Evolutionary conservation across 1,140 invertebrate genomes (phyloP).

Genomic region (Pseudomyrmex concolor): DNA sequence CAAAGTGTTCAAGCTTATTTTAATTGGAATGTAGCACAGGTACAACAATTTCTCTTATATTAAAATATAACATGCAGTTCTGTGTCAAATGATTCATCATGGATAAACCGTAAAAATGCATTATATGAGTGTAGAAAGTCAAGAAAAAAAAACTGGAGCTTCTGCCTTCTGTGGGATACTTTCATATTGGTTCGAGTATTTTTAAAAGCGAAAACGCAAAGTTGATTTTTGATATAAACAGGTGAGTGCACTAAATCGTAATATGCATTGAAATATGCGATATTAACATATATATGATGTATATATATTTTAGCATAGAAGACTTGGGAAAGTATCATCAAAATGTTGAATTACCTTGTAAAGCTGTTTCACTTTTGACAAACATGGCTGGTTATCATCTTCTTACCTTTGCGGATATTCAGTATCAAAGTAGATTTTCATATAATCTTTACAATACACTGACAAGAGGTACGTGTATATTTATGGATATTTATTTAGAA

Average conservation of each 20-base stretch:
- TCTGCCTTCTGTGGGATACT: constrained; percentile 79
- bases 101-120: neutral
- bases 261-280: constrained; percentile 6
- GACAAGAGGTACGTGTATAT: constrained; percentile 70
- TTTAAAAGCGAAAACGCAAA: constrained; percentile 74
- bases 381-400: constrained; percentile 82
- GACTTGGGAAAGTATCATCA: constrained; percentile 79
- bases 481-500: constrained; percentile 5
- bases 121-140: constrained; percentile 34
- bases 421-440: constrained; percentile 82
- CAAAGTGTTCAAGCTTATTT: constrained; percentile 44
- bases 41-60: constrained; percentile 7
- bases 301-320: constrained; percentile 67
- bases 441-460: constrained; percentile 82
- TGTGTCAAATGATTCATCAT: neutral
- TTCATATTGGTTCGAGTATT: constrained; percentile 79
- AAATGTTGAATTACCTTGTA: constrained; percentile 79
- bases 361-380: constrained; percentile 79
- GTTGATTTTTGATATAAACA: constrained; percentile 80
- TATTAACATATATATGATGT: neutral
- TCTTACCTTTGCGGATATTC: constrained; percentile 77
- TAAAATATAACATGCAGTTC: neutral
- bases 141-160: constrained; percentile 65
- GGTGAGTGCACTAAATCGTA: constrained; percentile 63
- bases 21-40: constrained; percentile 72